Evolutionary conservation across 2,113 vertebrate species (phyloP).

Genomic region (Pantherophis guttatus): DNA sequence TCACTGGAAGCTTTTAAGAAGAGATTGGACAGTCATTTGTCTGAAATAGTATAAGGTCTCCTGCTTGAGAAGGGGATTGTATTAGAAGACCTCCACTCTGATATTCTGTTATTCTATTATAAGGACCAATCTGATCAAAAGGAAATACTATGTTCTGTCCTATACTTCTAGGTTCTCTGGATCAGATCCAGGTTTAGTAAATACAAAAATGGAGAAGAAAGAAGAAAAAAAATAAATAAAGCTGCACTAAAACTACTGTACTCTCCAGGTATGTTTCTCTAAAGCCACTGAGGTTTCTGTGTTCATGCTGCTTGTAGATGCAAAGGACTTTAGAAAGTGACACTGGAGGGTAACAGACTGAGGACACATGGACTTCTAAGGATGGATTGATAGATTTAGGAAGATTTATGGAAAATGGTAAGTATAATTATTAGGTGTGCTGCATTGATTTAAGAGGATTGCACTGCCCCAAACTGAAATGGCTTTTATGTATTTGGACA

Average conservation of each 20-base stretch:
- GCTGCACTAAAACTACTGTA: background rate
- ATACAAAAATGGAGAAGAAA: background rate
- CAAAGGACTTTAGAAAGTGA: background rate
- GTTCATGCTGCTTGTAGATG: background rate
- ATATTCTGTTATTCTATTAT: background rate
- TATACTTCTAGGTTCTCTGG: background rate
- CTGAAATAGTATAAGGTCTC: too few species aligned
- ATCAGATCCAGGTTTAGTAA: background rate
- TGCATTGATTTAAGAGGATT: slow-evolving; percentile 69
- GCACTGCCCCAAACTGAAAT: slow-evolving; percentile 66
- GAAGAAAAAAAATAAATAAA: background rate
- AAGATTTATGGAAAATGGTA: slow-evolving; percentile 64
- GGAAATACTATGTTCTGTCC: background rate
- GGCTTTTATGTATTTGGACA: slow-evolving; percentile 68
- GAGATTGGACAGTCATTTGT: too few species aligned
- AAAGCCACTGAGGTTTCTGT: background rate
- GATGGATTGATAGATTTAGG: slow-evolving; percentile 2
- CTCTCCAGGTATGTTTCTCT: background rate
- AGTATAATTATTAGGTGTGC: slow-evolving; percentile 64
- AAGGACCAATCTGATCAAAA: background rate
- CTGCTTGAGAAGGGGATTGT: background rate
- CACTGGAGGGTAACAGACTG: background rate
- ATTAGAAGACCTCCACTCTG: background rate
- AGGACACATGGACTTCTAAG: background rate
- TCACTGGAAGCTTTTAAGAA: too few species aligned